Base-by-base conservation (phyloP, 2,888 invertebrate genomes). In the Pyrrhia umbra region DNA sequence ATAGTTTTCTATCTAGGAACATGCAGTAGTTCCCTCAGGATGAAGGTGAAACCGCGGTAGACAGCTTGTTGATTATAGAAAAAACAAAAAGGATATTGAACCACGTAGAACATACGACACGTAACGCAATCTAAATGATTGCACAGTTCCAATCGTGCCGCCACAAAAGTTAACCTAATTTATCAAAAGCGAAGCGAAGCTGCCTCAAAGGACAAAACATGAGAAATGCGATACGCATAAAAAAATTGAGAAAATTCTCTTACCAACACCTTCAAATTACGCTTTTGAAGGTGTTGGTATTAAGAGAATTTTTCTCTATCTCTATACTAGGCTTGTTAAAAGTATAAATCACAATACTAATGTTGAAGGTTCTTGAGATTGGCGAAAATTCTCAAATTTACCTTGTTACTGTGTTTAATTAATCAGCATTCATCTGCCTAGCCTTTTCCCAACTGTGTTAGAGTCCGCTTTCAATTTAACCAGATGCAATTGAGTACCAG, bases 241-340 rank as follows among this genome's bases (percentile, higher is more conserved):
- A 18, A 34, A 47, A 42, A 20, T 3, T 2, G 5, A 54, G 43
- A 57, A 57, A 39, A 15, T 15, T n/a, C 16, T 15, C 21, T 58
- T 57, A 60, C 27, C 45, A 46, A 21, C 21, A 40, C 6, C 25
- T 18, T 55, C 13, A 40, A 23, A 23, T 21, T 5, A 25, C 23
- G 23, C 30, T 4, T 40, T 3, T 5, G 39, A 40, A n/a, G n/a
- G n/a, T n/a, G n/a, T n/a, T n/a, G n/a, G n/a, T n/a, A n/a, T n/a
- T n/a, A n/a, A n/a, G n/a, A n/a, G n/a, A n/a, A n/a, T n/a, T n/a
- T n/a, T n/a, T n/a, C n/a, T n/a, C n/a, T n/a, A n/a, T n/a, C n/a
- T n/a, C 18, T 58, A 49, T 15, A 27, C 27, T 43, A 39, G 13
- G 8, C 13, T 30, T 27, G 18, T 62, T 45, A 62, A 51, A 45